Conservation (phyloP, 2,113 vertebrate genomes). For the Monopterus albus region DNA sequence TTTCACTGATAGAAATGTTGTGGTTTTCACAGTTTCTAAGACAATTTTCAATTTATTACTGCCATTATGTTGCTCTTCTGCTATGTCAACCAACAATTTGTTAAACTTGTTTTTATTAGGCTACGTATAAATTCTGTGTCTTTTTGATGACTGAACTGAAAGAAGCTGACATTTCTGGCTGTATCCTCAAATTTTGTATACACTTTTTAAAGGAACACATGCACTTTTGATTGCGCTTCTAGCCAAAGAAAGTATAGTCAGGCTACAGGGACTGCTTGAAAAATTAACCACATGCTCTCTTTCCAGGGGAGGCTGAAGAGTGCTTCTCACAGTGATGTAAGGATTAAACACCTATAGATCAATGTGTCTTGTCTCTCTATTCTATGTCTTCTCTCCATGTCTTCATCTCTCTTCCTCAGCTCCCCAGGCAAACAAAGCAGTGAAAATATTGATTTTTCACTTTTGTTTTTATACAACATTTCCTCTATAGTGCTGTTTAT, state of each 20-base stretch:
- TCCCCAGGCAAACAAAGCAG: slow-evolving; percentile 71
- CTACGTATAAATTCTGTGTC: too few relatives aligned
- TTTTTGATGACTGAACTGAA: background rate
- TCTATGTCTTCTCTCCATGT: slow-evolving; percentile 69
- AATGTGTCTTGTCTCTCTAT: slow-evolving; percentile 83
- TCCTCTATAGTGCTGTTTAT: slow-evolving; percentile 36
- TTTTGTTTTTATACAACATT: slow-evolving; percentile 51
- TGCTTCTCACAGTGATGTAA: slow-evolving; percentile 91
- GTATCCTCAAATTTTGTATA: background rate
- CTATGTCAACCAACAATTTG: background rate
- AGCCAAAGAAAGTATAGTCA: slow-evolving; percentile 50
- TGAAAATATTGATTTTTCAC: slow-evolving; percentile 63
- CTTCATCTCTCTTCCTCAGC: slow-evolving; percentile 67
- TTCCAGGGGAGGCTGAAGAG: slow-evolving; percentile 89
- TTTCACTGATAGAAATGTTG: background rate
- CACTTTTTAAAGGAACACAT: slow-evolving; percentile 25
- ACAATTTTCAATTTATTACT: too few relatives aligned
- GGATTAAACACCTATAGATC: slow-evolving; percentile 82
- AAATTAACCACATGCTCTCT: slow-evolving; percentile 85
- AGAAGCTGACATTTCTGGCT: background rate
- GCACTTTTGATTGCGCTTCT: slow-evolving; percentile 13
- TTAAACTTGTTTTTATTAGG: too few relatives aligned
- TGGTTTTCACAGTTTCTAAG: background rate
- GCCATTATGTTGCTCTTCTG: background rate
- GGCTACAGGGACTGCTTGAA: slow-evolving; percentile 59